These are phyloP conservation scores for Phrynosoma platyrhinos DNA, from an alignment of 2,113 vertebrate species.

Conservation along the genomic window DNA sequence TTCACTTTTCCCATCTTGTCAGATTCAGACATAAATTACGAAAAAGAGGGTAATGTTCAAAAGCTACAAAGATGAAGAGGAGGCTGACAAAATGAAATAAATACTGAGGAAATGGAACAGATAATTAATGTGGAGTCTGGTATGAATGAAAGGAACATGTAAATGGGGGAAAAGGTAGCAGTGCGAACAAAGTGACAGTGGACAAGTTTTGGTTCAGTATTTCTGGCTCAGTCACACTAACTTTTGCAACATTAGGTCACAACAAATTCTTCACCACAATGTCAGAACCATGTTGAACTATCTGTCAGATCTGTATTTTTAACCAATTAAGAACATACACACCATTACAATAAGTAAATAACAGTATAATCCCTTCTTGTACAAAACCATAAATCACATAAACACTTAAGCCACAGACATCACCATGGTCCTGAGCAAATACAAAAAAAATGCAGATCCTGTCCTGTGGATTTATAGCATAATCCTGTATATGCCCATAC, in stretches of 20 bases:
- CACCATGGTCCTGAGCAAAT: background rate
- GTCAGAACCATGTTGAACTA: slow-evolving; percentile 23
- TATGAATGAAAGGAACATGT: slow-evolving; percentile 30
- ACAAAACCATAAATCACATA: background rate
- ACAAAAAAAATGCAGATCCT: background rate
- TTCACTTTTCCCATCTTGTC: slow-evolving; percentile 42
- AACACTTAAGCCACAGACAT: background rate
- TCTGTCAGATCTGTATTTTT: slow-evolving; percentile 9
- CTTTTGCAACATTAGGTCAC: slow-evolving; percentile 19
- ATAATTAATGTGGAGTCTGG: slow-evolving; percentile 37
- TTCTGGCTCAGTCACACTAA: background rate
- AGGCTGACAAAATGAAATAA: slow-evolving; percentile 42
- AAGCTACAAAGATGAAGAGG: slow-evolving; percentile 7
- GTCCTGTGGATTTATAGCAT: background rate
- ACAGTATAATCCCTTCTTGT: background rate
- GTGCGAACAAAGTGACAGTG: slow-evolving; percentile 22
- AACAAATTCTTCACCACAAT: slow-evolving; percentile 22
- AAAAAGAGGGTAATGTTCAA: slow-evolving; percentile 33
- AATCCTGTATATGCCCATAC: background rate
- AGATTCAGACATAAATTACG: slow-evolving; percentile 39
- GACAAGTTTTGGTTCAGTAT: slow-evolving; percentile 4
- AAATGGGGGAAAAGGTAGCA: background rate
- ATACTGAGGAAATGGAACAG: background rate
- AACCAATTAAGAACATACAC: slow-evolving; percentile 7
- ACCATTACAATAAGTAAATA: background rate